Evolutionary conservation across 1,140 invertebrate species (phyloP).

Genomic region (Panagrolaimus sp.): DNA sequence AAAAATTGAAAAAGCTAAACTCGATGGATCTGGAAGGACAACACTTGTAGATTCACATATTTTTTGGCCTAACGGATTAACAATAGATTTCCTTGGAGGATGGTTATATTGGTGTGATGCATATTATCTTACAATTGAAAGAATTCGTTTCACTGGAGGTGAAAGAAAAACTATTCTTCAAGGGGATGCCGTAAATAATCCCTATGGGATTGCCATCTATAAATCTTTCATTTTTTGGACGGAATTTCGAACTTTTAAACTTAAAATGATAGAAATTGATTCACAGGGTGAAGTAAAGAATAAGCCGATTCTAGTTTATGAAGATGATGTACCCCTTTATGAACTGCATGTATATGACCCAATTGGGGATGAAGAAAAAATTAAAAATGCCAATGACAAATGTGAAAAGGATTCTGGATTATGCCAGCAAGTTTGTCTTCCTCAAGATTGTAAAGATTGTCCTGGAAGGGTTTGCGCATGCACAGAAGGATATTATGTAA

Average conservation of each 20-base stretch:
- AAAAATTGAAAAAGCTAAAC: constrained; percentile 2
- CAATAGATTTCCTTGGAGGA: not conserved
- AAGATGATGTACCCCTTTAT: not conserved
- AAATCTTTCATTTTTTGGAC: not conserved
- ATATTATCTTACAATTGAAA: constrained; percentile 13
- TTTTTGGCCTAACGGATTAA: constrained; percentile 3
- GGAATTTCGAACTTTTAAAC: not conserved
- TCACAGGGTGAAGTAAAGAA: not conserved
- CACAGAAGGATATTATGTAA: constrained; percentile 5
- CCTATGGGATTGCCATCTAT: not conserved
- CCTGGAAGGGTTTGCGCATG: not conserved
- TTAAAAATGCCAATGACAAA: too few species aligned
- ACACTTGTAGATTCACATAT: not conserved
- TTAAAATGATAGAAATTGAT: not conserved
- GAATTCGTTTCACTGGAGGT: constrained; percentile 7
- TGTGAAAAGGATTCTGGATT: too few species aligned
- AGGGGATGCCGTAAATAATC: not conserved
- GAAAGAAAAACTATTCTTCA: not conserved
- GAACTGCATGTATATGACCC: too few species aligned
- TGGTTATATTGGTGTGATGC: constrained; percentile 16
- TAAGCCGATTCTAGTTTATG: not conserved
- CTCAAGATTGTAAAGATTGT: not conserved
- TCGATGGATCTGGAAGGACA: not conserved
- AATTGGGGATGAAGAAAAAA: too few species aligned
- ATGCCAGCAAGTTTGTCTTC: too few species aligned